Conservation (phyloP, 2,797 vertebrate genomes). For the Phoebastria nigripes region DNA sequence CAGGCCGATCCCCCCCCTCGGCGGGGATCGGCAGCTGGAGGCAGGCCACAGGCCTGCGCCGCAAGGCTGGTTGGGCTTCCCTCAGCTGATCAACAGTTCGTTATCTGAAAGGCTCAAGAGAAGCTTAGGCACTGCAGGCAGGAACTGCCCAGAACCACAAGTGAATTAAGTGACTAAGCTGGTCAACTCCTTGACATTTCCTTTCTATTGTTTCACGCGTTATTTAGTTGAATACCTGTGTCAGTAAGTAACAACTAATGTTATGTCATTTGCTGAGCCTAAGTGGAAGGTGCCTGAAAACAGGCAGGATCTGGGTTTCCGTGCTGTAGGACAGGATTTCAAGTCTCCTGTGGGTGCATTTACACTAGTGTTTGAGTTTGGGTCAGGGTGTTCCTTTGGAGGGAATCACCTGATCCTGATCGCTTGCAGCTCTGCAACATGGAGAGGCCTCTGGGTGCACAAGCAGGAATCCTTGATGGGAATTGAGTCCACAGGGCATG, state of each 20-base stretch:
- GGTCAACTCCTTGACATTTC: background rate
- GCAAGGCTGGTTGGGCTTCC: background rate
- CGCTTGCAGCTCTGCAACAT: background rate
- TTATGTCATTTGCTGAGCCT: background rate
- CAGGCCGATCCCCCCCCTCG: background rate
- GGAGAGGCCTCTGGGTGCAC: background rate
- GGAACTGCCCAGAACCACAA: background rate
- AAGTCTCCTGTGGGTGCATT: background rate
- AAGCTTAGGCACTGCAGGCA: background rate
- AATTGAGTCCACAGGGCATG: background rate
- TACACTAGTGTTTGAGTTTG: background rate
- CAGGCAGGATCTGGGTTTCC: background rate
- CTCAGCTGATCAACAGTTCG: background rate
- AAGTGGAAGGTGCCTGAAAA: background rate
- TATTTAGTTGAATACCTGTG: background rate
- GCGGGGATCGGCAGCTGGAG: background rate
- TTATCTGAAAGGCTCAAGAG: background rate
- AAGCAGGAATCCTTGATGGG: background rate
- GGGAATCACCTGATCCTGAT: background rate
- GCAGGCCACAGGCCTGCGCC: background rate
- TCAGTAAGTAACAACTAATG: background rate
- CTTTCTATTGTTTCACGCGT: background rate
- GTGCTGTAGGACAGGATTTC: background rate
- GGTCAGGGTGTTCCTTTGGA: background rate
- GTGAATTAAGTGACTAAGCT: background rate